Percentiles rank a stretch among this genome's conserved stretches.
Conservation (phyloP, 1,140 invertebrate genomes). For the Neodiprion lecontei region DNA sequence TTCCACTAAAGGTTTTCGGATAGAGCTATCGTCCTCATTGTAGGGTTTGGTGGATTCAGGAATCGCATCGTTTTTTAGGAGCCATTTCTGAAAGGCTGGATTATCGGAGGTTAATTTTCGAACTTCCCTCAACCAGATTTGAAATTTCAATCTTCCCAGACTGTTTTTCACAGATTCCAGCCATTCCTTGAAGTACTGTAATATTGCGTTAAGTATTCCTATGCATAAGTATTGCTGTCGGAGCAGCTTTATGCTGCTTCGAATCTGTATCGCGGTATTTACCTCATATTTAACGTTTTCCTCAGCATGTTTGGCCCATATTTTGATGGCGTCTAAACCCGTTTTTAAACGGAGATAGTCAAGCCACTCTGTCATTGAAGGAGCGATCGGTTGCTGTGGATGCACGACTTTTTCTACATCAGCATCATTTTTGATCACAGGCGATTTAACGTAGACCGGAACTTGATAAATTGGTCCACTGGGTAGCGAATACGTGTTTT, state of each 20-base stretch:
- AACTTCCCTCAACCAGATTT: constrained; percentile 35
- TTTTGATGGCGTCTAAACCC: constrained; percentile 29
- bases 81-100: constrained; percentile 39
- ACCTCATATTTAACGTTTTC: constrained; percentile 19
- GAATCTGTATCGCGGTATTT: background rate
- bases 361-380: constrained; percentile 26
- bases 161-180: constrained; percentile 33
- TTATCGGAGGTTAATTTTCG: constrained; percentile 26
- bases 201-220: background rate
- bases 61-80: constrained; percentile 15
- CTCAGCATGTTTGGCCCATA: constrained; percentile 33
- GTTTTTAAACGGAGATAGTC: constrained; percentile 31
- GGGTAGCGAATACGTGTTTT: background rate
- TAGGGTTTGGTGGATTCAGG: constrained; percentile 1
- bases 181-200: constrained; percentile 43
- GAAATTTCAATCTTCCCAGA: constrained; percentile 30
- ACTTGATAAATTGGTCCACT: constrained; percentile 12
- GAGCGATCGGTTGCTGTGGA: background rate
- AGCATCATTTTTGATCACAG: background rate
- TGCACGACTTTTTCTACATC: background rate
- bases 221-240: constrained; percentile 9
- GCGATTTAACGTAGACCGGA: constrained; percentile 12
- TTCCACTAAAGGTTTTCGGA: too few relatives aligned
- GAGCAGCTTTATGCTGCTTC: background rate
- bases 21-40: constrained; percentile 4